A percentile compares a stretch with the other conserved stretches of the same genome.
Evolutionary conservation across 2,888 invertebrate genomes (phyloP).

Genomic region (Noctua pronuba): DNA sequence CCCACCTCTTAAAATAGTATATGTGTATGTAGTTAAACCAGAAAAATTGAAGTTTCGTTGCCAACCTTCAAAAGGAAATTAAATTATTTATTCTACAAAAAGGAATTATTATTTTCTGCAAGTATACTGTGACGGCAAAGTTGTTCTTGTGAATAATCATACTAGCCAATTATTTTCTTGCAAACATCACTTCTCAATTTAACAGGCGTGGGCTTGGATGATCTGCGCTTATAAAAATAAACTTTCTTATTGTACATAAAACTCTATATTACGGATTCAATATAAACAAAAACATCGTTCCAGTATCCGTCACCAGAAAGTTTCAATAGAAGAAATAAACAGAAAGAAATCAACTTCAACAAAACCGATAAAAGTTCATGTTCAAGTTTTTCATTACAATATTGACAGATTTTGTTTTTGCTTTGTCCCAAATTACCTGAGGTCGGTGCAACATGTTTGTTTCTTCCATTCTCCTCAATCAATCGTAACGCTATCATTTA

Average conservation of each 20-base stretch:
- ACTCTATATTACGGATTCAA: not conserved
- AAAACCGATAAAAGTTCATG: constrained; percentile 9
- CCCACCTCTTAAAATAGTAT: not conserved
- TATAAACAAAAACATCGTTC: not conserved
- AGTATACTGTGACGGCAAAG: not conserved
- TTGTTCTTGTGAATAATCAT: not conserved
- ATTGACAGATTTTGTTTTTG: constrained; percentile 7
- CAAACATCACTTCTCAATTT: not conserved
- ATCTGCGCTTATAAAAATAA: not conserved
- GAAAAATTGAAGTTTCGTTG: not conserved
- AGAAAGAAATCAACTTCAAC: constrained; percentile 16
- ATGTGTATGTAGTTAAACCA: not conserved
- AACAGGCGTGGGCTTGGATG: not conserved
- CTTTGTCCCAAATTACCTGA: too few relatives aligned
- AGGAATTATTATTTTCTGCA: not conserved
- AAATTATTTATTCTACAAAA: too few relatives aligned
- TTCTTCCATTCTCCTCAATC: too few relatives aligned
- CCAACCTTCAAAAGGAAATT: not conserved
- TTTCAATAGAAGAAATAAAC: constrained; percentile 19
- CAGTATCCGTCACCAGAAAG: not conserved
- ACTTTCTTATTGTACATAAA: not conserved
- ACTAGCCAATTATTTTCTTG: not conserved
- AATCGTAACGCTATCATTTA: too few relatives aligned
- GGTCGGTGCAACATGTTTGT: too few relatives aligned
- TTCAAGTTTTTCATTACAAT: constrained; percentile 9